Base-by-base conservation (phyloP, 2,797 vertebrate species). In the Acipenser ruthenus region DNA sequence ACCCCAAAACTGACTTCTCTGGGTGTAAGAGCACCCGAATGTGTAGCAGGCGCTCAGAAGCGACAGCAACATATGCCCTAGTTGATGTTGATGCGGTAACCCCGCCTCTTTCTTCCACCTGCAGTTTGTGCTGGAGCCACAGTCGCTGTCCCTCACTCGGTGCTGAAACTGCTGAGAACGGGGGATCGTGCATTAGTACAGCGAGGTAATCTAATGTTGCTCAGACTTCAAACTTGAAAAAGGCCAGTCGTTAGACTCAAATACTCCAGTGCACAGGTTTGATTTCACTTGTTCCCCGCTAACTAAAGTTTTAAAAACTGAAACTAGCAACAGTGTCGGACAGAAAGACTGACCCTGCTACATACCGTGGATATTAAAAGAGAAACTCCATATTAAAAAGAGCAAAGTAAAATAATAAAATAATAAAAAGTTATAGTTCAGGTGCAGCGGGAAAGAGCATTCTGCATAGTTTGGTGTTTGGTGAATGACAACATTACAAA, bases 61-160 rank as follows among this genome's bases (percentile, higher is more conserved):
- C 4, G 23, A 37, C 2, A 37, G 23, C 2, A 37, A 37, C 4
- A 2, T 37, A 37, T 37, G 4, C 2, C 23, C 2, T 37, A 3
- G 2, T 4, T 37, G 23, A 37, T 37, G 4, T 3, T 37, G 23
- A 37, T 37, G 2, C 4, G 23, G 23, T 37, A 37, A 37, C 56
- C 47, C 60, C 65, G 60, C 64, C 50, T 69, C 60, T n/a, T 11
- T 70, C 18, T 60, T 55, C 51, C 52, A 62, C 68, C 51, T 66
- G 59, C 55, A 47, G 50, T 66, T 23, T 52, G 47, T 49, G 61
- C 49, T 13, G 69, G 58, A 62, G 18, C 48, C 50, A 13, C 49
- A 13, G 64, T 15, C 48, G 65, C 61, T 64, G 65, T 70, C 65
- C 61, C 8, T 67, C 61, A 48, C 11, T 63, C 51, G 49, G 69